Percentiles rank a stretch among this genome's conserved stretches.
phyloP scores from a whole-genome alignment of 2,113 vertebrate species.

The Elephantulus edwardii region DNA sequence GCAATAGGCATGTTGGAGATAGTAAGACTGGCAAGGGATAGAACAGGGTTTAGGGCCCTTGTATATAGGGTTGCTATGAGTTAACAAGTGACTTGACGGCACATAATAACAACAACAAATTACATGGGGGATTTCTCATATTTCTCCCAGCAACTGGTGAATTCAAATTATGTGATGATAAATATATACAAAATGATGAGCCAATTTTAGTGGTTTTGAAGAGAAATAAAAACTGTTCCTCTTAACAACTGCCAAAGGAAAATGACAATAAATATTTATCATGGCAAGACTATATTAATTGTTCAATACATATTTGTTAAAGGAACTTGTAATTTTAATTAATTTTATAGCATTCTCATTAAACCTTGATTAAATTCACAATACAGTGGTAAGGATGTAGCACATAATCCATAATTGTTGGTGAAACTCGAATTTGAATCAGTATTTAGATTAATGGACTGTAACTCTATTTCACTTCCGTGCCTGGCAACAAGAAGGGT shows the following conservation, averaged over 20 bases:
- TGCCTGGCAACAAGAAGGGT: background rate
- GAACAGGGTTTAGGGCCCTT: too few species aligned
- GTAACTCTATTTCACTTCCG: conserved; percentile 16
- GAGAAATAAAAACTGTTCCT: background rate
- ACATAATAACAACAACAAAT: too few species aligned
- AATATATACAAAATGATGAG: background rate
- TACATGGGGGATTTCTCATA: too few species aligned
- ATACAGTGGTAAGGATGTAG: background rate
- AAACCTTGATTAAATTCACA: background rate
- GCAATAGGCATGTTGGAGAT: too few species aligned
- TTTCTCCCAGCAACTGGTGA: too few species aligned
- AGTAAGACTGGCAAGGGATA: too few species aligned
- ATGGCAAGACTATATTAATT: background rate
- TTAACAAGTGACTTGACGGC: too few species aligned
- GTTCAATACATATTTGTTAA: background rate
- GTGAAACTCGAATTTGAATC: conserved; percentile 42
- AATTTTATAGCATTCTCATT: conserved; percentile 11
- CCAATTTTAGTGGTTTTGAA: background rate
- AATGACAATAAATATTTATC: background rate
- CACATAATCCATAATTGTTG: conserved; percentile 33
- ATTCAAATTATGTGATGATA: too few species aligned
- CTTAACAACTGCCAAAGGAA: background rate
- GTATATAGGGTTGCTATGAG: too few species aligned
- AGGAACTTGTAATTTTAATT: background rate
- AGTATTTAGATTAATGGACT: conserved; percentile 40